Evolutionary conservation across 2,888 invertebrate genomes (phyloP), one percentile per base, ranked within the genome.

Genomic region (Agelastica alni): DNA sequence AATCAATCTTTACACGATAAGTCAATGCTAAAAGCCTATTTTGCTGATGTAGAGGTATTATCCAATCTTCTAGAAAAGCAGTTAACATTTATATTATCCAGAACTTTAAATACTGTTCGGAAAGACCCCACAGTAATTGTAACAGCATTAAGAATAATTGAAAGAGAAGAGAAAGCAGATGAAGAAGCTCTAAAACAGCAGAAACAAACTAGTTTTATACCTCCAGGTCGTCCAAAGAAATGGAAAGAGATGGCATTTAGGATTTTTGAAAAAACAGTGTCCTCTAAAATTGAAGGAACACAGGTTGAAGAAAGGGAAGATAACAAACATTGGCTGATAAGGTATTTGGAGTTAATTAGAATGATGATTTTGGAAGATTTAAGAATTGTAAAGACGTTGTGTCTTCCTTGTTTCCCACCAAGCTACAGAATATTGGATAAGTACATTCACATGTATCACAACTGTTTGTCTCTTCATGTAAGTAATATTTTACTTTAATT

Each of bases 41-140:
- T 99, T 78, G 90, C 91, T 63, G 96, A 97, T 74, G 96, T 99
- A 0, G 92, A 95, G 75, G 86, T 87, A 56, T 84, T 98, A 1
- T 96, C 96, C 0, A 87, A 88, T 60, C 80, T 90, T 4, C 79
- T 98, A 61, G 94, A 93, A 66, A 95, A 96, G 71, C 96, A 97
- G 73, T 83, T 99, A 37, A 89, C 91, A 73, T 81, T 97, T 37
- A 91, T 96, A 58, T 75, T 98, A 46, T 90, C 91, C 55, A 82
- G 97, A 54, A 93, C 96, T 1, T 78, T 99, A 39, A 95, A 96
- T 71, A 96, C 95, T 1, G 96, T 97, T 0, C 83, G 96, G 14
- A 94, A 96, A 74, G 93, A 96, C 71, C 95, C 95, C 0, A 94
- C 93, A 0, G 88, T 95, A 5, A 93, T 99, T 64, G 99, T 99